Evolutionary conservation across 92 coral and sea anemone genomes (phyloP).

Genomic region (Siderastrea siderea): DNA sequence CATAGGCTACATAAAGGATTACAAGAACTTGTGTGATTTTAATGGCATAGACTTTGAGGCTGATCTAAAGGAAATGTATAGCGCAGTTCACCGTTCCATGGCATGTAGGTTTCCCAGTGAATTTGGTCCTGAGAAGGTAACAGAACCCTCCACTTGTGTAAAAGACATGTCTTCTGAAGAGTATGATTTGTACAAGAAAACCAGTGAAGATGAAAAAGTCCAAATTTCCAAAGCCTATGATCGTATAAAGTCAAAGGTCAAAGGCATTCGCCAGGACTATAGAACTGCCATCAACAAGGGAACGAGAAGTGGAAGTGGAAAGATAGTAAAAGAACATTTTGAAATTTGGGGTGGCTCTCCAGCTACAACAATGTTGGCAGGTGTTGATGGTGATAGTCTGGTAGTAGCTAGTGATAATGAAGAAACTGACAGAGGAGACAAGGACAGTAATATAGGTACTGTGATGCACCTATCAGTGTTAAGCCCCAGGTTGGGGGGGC

Average conservation of each 20-base stretch:
- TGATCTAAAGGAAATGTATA: slow-evolving; percentile 20
- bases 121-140: slow-evolving; percentile 41
- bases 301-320: slow-evolving; percentile 32
- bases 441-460: slow-evolving; percentile 9
- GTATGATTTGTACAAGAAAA: slow-evolving; percentile 35
- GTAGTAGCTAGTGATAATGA: background rate
- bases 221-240: slow-evolving; percentile 17
- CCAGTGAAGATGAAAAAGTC: slow-evolving; percentile 8
- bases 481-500: too few species aligned
- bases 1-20: slow-evolving; percentile 6
- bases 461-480: background rate
- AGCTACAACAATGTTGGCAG: slow-evolving; percentile 19
- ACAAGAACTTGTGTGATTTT: slow-evolving; percentile 5
- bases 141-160: slow-evolving; percentile 29
- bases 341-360: slow-evolving; percentile 23
- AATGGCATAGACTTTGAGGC: slow-evolving; percentile 26
- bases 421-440: slow-evolving; percentile 3
- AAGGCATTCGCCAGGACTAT: slow-evolving; percentile 35
- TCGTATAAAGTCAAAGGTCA: slow-evolving; percentile 29
- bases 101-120: slow-evolving; percentile 20
- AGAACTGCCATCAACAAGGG: slow-evolving; percentile 32
- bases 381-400: slow-evolving; percentile 29
- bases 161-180: slow-evolving; percentile 39
- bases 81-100: slow-evolving; percentile 14
- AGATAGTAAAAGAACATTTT: slow-evolving; percentile 25